Conservation (phyloP, 2,888 invertebrate genomes). For the Amphipyra berbera region DNA sequence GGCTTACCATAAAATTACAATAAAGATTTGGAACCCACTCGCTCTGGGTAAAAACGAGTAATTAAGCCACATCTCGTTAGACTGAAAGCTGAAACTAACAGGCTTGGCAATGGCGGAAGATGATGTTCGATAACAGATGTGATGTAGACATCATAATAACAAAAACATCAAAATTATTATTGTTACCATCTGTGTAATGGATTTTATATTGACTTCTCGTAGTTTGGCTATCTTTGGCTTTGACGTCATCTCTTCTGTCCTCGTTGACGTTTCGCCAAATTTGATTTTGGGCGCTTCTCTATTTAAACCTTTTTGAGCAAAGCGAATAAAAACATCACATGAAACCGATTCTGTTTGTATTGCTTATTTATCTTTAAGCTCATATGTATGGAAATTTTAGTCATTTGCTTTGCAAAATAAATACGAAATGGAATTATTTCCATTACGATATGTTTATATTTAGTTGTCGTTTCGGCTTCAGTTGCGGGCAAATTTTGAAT, state of each 20-base stretch:
- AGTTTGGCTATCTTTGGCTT: slow-evolving; percentile 8
- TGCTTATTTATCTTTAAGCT: neutral
- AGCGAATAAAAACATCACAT: too few species aligned
- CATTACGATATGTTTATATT: slow-evolving; percentile 7
- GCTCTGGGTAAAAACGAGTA: slow-evolving; percentile 3
- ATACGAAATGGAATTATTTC: slow-evolving; percentile 26
- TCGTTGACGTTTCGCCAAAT: too few species aligned
- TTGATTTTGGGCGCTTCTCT: too few species aligned
- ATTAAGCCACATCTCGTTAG: slow-evolving; percentile 6
- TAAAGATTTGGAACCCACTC: slow-evolving; percentile 16
- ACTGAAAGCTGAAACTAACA: slow-evolving; percentile 7
- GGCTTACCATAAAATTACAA: slow-evolving; percentile 37
- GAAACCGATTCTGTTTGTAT: too few species aligned
- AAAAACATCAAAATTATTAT: slow-evolving; percentile 8
- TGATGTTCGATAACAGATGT: slow-evolving; percentile 6
- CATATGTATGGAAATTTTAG: slow-evolving; percentile 31
- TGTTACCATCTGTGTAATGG: slow-evolving; percentile 15
- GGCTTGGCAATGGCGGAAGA: neutral
- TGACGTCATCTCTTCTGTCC: slow-evolving; percentile 11
- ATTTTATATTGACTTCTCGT: slow-evolving; percentile 36
- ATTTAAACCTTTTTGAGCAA: too few species aligned
- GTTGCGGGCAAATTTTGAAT: neutral
- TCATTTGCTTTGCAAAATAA: slow-evolving; percentile 27
- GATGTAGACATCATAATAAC: neutral
- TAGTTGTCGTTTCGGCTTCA: slow-evolving; percentile 1